Conservation (phyloP, 37 sponge, comb jelly and placozoan genomes). For the Geodia barretti region DNA sequence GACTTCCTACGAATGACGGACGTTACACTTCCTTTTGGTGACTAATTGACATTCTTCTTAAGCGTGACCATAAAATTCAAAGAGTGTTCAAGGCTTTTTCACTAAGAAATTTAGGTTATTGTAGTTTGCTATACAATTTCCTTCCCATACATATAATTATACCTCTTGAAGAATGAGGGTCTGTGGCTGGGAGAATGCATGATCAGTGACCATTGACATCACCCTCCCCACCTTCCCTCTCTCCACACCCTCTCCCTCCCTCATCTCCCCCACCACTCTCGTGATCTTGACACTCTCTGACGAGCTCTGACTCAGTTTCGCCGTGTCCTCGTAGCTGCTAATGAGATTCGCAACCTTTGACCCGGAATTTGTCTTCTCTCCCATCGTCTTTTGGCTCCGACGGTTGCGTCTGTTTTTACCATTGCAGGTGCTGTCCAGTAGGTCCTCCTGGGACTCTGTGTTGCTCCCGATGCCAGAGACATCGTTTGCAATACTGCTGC, state of each 20-base stretch:
- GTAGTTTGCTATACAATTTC: no score
- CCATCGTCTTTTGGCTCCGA: neutral
- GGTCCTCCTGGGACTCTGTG: constrained; percentile 57
- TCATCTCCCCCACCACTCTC: neutral
- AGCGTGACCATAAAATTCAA: no score
- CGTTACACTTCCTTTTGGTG: no score
- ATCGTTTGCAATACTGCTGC: no score
- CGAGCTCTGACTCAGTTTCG: neutral
- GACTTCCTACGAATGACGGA: no score
- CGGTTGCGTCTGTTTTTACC: neutral
- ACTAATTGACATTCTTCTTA: no score
- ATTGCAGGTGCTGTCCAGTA: no score
- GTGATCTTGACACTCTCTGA: neutral
- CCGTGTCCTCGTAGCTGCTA: neutral
- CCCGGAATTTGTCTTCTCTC: neutral
- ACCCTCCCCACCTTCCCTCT: constrained; percentile 11
- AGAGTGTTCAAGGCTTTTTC: no score
- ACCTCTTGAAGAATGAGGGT: constrained; percentile 11
- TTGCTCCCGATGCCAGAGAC: constrained; percentile 29
- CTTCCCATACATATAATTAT: no score
- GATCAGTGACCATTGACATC: constrained; percentile 3
- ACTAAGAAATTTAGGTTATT: no score
- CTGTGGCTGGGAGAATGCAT: constrained; percentile 24
- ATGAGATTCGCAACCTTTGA: neutral
- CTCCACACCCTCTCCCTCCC: neutral